These are phyloP conservation scores for Lithodes maja DNA, from an alignment of 2,888 invertebrate genomes.

Conservation along the genomic window DNA sequence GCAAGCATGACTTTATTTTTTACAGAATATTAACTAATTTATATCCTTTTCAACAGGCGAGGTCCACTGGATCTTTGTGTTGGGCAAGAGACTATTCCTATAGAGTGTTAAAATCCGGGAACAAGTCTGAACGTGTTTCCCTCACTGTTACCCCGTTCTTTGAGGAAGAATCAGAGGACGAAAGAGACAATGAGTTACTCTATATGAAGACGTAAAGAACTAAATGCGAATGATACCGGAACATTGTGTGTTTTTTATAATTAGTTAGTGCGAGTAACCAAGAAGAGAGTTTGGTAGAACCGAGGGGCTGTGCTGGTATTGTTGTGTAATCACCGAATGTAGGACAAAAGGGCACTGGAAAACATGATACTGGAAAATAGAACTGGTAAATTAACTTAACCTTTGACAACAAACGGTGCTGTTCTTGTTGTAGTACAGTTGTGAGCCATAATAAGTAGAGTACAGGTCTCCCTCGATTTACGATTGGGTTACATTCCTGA, in stretches of 20 bases:
- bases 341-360: no score
- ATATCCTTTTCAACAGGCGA: slow-evolving; percentile 38
- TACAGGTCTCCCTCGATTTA: no score
- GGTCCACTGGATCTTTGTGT: slow-evolving; percentile 57
- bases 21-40: not conserved
- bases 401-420: no score
- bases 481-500: no score
- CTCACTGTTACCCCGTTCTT: slow-evolving; percentile 54
- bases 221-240: not conserved
- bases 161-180: slow-evolving; percentile 58
- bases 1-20: not conserved
- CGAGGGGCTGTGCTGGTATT: not conserved
- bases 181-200: slow-evolving; percentile 52
- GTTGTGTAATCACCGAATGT: no score
- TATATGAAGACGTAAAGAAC: slow-evolving; percentile 48
- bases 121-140: slow-evolving; percentile 52
- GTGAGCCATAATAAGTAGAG: no score
- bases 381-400: no score
- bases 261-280: not conserved
- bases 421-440: no score
- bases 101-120: slow-evolving; percentile 30
- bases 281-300: not conserved
- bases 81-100: slow-evolving; percentile 57
- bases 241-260: slow-evolving; percentile 6
- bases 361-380: no score